Evolutionary conservation across 1,140 invertebrate species (phyloP), one percentile per base, ranked within the genome.

Genomic region (Gryon sp.): DNA sequence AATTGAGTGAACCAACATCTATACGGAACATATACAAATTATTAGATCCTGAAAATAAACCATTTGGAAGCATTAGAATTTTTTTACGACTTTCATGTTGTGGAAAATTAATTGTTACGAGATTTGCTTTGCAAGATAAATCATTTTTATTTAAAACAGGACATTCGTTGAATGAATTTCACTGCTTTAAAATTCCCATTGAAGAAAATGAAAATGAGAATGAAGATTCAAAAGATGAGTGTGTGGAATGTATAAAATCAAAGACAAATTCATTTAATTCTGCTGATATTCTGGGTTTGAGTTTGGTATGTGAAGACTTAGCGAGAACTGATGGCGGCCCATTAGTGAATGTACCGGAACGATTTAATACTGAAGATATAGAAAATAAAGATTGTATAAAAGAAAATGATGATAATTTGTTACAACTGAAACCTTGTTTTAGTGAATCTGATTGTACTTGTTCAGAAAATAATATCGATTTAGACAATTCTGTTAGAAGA

Each of bases 121-220:
- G 69, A 40, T 84, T 82, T 45, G 73, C 81, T 1, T 34, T 78
- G 2, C 70, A 79, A 18, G 52, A 78, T 1, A 57, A 80, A 28
- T 76, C 80, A 0, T 80, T 82, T 45, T 19, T 83, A 0, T 84
- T 84, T 28, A 84, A 82, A 62, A 83, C 60, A 9, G 38, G 32
- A 2, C 73, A 78, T 12, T 80, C 82, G 1, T 18, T 59, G 8
- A 80, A 82, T 11, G 80, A 82, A 68, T 83, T 82, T 55, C 68
- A 75, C 8, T 84, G 82, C 34, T 32, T 40, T 4, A 74, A 70
- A 70, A 22, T 80, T 8, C 7, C 14, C 26, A 0, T 2, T 2
- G 38, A 70, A 0, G 52, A 55, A 11, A 34, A 24, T 2, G n/a
- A 20, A 16, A 19, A 30, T 1, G 11, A 45, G 12, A 26, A 9